These are phyloP conservation scores for Allygus modestus DNA, from an alignment of 2,888 invertebrate species.

Conservation along the genomic window DNA sequence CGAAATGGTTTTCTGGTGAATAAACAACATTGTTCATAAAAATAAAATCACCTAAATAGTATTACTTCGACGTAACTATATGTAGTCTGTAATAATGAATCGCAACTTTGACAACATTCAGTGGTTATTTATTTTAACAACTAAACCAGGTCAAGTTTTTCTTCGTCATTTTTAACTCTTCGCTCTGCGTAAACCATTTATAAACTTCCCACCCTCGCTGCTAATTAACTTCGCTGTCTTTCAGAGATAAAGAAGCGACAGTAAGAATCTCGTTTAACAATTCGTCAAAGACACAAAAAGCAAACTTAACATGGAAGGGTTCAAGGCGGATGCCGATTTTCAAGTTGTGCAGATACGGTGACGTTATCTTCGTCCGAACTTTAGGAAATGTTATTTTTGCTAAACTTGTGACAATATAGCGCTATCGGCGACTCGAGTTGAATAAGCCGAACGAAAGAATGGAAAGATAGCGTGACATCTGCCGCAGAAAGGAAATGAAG, in stretches of 20 bases:
- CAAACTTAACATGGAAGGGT: not conserved
- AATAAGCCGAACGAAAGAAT: constrained; percentile 63
- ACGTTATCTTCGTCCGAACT: constrained; percentile 64
- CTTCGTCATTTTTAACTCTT: no score
- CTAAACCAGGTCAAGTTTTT: no score
- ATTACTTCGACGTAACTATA: no score
- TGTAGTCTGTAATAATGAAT: no score
- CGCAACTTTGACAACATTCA: no score
- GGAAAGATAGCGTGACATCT: constrained; percentile 64
- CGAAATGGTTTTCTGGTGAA: no score
- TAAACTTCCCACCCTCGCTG: no score
- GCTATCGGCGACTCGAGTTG: constrained; percentile 62
- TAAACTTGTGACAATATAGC: constrained; percentile 64
- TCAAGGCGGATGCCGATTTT: not conserved
- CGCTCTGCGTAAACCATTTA: no score
- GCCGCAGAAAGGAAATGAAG: constrained; percentile 65
- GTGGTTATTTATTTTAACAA: no score
- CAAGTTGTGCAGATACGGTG: constrained; percentile 37
- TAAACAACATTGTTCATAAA: no score
- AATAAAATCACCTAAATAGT: no score
- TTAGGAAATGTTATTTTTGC: constrained; percentile 65
- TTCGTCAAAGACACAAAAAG: constrained; percentile 46
- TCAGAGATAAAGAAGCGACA: not conserved
- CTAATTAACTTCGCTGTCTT: no score
- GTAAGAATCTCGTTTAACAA: constrained; percentile 21